These are phyloP conservation scores for Excalfactoria chinensis DNA, from an alignment of 2,113 vertebrate genomes.

Conservation along the genomic window DNA sequence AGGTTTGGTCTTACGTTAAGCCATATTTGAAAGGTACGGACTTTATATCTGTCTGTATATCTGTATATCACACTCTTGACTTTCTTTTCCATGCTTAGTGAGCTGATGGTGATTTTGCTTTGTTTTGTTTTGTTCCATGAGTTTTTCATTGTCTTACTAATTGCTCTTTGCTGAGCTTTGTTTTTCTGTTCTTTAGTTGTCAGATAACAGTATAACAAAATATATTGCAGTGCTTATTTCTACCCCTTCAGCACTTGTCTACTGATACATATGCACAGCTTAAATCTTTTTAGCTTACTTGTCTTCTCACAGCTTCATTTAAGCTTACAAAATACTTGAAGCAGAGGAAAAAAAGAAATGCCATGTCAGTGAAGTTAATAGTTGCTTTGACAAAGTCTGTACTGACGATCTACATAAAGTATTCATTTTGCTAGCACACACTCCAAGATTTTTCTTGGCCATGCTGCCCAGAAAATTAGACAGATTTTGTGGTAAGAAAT, in stretches of 20 bases:
- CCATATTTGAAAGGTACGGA: not conserved
- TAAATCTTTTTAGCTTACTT: not conserved
- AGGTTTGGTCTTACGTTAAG: not conserved
- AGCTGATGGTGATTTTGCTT: not conserved
- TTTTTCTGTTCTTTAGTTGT: not conserved
- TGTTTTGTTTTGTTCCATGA: no score
- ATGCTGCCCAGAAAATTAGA: not conserved
- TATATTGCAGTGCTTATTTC: not conserved
- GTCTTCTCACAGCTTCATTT: not conserved
- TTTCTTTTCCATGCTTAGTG: not conserved
- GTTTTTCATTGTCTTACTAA: not conserved
- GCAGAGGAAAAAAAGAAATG: not conserved
- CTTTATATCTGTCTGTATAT: no score
- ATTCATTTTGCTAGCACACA: rapidly evolving
- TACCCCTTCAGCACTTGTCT: not conserved
- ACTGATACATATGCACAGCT: not conserved
- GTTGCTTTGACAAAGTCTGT: not conserved
- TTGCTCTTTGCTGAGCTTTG: not conserved
- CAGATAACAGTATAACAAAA: not conserved
- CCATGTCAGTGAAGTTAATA: not conserved
- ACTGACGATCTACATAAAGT: not conserved
- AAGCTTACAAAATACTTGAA: not conserved
- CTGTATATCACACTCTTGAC: not conserved
- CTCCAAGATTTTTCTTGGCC: not conserved
- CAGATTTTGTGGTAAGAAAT: not conserved